Evolutionary conservation across 2,888 invertebrate genomes (phyloP).

Genomic region (Cheilosia vernalis): DNA sequence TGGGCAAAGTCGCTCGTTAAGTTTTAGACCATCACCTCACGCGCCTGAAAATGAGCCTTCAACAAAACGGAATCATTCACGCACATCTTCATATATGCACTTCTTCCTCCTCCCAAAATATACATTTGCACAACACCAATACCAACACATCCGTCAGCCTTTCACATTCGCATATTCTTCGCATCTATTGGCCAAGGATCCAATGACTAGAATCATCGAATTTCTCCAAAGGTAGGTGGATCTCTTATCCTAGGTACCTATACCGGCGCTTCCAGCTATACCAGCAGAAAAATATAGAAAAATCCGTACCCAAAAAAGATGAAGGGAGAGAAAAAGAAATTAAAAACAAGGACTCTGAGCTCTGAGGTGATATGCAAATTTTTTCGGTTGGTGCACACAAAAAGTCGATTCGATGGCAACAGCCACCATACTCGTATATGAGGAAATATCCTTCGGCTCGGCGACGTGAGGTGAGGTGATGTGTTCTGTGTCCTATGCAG

Average conservation of each 20-base stretch:
- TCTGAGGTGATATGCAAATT: slow-evolving; percentile 75
- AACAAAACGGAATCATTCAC: slow-evolving; percentile 29
- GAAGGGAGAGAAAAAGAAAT: slow-evolving; percentile 62
- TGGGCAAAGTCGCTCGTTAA: neutral
- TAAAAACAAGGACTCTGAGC: slow-evolving; percentile 61
- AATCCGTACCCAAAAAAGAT: slow-evolving; percentile 41
- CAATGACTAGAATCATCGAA: slow-evolving; percentile 69
- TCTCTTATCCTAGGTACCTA: slow-evolving; percentile 66
- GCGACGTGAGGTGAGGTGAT: slow-evolving; percentile 42
- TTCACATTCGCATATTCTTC: slow-evolving; percentile 71
- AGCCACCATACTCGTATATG: slow-evolving; percentile 42
- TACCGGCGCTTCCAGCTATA: slow-evolving; percentile 12
- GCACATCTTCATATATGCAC: slow-evolving; percentile 55
- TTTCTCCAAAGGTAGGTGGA: slow-evolving; percentile 73
- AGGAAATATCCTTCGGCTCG: slow-evolving; percentile 71
- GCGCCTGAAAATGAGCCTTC: slow-evolving; percentile 20
- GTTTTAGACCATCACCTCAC: slow-evolving; percentile 16
- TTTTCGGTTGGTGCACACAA: slow-evolving; percentile 72
- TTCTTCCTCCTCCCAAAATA: slow-evolving; percentile 43
- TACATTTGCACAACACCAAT: slow-evolving; percentile 25
- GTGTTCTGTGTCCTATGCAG: slow-evolving; percentile 47
- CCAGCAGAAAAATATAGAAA: slow-evolving; percentile 54
- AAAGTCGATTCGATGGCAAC: slow-evolving; percentile 63
- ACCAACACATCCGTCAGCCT: slow-evolving; percentile 29
- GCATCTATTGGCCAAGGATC: slow-evolving; percentile 74